Evolutionary conservation across 2,888 invertebrate species (phyloP).

Genomic region (Mallateleia sp.): DNA sequence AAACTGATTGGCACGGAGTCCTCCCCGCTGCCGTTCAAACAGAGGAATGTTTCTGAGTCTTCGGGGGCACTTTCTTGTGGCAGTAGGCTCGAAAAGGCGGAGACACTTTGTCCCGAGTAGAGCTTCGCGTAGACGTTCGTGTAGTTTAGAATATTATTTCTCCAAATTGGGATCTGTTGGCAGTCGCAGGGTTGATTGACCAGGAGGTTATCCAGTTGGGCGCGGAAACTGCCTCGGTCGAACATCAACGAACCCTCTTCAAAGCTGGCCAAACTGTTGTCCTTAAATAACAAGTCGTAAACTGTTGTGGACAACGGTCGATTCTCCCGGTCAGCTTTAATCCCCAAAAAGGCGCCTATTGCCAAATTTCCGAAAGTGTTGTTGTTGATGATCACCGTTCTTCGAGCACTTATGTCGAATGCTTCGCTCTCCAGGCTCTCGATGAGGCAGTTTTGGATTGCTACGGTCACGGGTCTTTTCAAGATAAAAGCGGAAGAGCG

Average conservation of each 20-base stretch:
- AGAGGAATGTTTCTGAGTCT: constrained; percentile 86
- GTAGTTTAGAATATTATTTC: constrained; percentile 87
- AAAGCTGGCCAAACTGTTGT: constrained; percentile 91
- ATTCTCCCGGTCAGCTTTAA: constrained; percentile 90
- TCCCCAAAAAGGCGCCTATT: constrained; percentile 92
- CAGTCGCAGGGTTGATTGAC: constrained; percentile 92
- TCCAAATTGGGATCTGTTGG: constrained; percentile 89
- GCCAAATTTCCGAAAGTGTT: constrained; percentile 91
- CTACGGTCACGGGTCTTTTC: constrained; percentile 91
- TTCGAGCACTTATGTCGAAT: constrained; percentile 91
- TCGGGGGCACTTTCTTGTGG: constrained; percentile 84
- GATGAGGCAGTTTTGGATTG: constrained; percentile 91
- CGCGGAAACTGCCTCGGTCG: constrained; percentile 91
- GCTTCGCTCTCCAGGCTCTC: constrained; percentile 92
- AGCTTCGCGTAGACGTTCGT: constrained; percentile 86
- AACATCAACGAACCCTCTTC: constrained; percentile 91
- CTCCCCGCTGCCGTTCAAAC: constrained; percentile 81
- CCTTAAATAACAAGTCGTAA: constrained; percentile 91
- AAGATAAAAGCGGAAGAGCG: constrained; percentile 93
- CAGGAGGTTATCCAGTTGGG: constrained; percentile 91
- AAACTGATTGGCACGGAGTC: constrained; percentile 82
- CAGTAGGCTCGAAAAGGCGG: constrained; percentile 68
- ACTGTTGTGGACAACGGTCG: constrained; percentile 89
- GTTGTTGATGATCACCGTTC: constrained; percentile 92
- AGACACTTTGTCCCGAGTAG: constrained; percentile 80